Base-by-base conservation (phyloP, 2,797 vertebrate genomes). In the Ataeniobius toweri region DNA sequence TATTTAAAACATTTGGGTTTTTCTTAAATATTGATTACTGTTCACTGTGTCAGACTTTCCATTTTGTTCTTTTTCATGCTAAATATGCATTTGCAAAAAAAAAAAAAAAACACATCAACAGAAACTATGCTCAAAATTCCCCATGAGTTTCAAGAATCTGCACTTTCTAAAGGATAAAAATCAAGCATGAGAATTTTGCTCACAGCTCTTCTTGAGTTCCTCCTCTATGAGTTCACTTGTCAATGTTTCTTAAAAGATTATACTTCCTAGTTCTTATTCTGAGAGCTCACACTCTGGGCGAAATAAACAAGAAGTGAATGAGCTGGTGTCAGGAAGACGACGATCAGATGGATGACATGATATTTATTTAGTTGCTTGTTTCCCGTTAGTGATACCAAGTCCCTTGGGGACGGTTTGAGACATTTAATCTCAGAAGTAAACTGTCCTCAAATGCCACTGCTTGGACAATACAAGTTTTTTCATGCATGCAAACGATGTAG, bases 311-410 rank as follows among this genome's bases (percentile, higher is more conserved):
- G 85, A 89, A 91, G 86, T 92, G 90, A 89, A 93, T 88, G 91
- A 93, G 88, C 90, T 93, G 79, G 89, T 92, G 94, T 92, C 90
- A 89, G 89, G 92, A 94, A 94, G 91, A 84, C 85, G 77, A 79
- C 69, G 80, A 92, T 92, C 86, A 88, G 88, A 91, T 82, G 75
- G 82, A 89, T 91, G 92, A 92, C 89, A 87, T 80, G 80, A 79
- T 94, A 91, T 95, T 95, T 95, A 92, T 95, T 95, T 94, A 94
- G 91, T 82, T 90, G 90, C 91, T 94, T 91, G 92, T 93, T 94
- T 95, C 93, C 93, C 91, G 94, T 94, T 90, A 91, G 85, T 76
- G 81, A 89, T 87, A 83, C 80, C 46, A 80, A 88, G 72, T 82
- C 91, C 87, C 67, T 75, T 31, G 55, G 92, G 90, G 89, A 93